Conservation (phyloP, 2,113 vertebrate species). For the Tiliqua scincoides region DNA sequence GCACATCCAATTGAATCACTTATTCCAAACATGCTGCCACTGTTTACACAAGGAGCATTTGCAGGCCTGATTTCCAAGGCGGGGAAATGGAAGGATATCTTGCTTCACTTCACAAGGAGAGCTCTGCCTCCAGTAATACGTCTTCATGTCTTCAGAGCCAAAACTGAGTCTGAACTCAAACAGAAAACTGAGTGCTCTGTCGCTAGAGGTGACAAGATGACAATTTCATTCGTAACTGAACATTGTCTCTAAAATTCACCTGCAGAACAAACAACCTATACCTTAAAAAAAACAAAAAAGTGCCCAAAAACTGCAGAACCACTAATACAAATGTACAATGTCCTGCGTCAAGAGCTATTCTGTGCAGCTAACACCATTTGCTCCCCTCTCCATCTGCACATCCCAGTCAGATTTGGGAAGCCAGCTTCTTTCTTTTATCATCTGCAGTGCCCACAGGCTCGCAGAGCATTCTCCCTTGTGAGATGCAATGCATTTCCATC, state of each 20-base stretch:
- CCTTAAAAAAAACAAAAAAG: conserved; percentile 10
- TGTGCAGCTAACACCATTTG: no score
- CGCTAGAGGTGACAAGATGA: conserved; percentile 22
- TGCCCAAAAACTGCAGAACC: conserved; percentile 8
- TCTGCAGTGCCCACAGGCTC: no score
- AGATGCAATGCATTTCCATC: no score
- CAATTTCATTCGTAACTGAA: conserved; percentile 46
- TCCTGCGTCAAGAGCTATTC: no score
- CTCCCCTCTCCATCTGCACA: no score
- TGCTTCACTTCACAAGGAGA: conserved; percentile 21
- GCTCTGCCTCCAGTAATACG: conserved; percentile 12
- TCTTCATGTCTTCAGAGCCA: conserved; percentile 29
- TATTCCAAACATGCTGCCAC: not conserved
- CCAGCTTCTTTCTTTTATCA: no score
- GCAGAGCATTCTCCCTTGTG: no score
- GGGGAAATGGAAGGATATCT: conserved; percentile 31
- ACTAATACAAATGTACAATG: conserved; percentile 19
- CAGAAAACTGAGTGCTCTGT: not conserved
- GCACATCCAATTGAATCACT: not conserved
- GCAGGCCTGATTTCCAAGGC: conserved; percentile 23
- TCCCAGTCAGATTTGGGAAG: no score
- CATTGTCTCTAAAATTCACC: conserved; percentile 42
- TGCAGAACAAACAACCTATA: conserved; percentile 21
- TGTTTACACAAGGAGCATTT: not conserved
- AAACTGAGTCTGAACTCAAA: conserved; percentile 39